Evolutionary conservation across 2,113 vertebrate genomes (phyloP).

Genomic region (Oxyura jamaicensis): DNA sequence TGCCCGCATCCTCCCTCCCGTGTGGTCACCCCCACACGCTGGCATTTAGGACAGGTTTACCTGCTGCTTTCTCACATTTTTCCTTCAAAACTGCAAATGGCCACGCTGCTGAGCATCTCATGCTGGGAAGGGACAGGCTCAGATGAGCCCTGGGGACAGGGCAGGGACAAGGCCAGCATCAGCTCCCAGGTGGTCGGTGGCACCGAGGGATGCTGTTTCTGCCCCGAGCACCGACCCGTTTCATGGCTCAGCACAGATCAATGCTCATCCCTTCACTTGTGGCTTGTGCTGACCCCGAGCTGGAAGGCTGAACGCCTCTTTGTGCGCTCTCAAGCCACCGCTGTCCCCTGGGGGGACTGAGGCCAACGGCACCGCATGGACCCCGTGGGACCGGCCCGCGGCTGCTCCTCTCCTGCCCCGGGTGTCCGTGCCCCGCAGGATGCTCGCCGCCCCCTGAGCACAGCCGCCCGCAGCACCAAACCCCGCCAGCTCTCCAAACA

Average conservation of each 20-base stretch:
- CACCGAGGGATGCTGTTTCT: background rate
- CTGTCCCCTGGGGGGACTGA: background rate
- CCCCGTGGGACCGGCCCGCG: background rate
- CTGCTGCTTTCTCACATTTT: background rate
- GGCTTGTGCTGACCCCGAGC: background rate
- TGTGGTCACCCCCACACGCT: background rate
- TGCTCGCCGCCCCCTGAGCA: background rate
- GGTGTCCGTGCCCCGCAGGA: accelerated
- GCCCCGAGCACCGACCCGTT: accelerated
- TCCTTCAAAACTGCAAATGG: background rate
- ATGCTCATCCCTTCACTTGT: background rate
- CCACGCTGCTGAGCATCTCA: background rate
- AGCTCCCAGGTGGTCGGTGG: background rate
- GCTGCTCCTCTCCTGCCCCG: background rate
- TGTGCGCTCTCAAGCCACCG: background rate
- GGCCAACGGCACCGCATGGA: background rate
- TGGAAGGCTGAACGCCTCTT: background rate
- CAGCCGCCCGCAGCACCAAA: background rate
- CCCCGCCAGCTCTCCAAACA: background rate
- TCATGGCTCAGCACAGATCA: background rate
- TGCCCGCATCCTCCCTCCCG: background rate
- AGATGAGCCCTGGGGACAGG: accelerated
- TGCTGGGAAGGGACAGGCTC: accelerated
- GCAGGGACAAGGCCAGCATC: accelerated
- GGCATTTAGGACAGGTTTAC: background rate